Evolutionary conservation across 2,113 vertebrate species (phyloP), one percentile per base, ranked within the genome.

Genomic region (Rhinolophus sinicus): DNA sequence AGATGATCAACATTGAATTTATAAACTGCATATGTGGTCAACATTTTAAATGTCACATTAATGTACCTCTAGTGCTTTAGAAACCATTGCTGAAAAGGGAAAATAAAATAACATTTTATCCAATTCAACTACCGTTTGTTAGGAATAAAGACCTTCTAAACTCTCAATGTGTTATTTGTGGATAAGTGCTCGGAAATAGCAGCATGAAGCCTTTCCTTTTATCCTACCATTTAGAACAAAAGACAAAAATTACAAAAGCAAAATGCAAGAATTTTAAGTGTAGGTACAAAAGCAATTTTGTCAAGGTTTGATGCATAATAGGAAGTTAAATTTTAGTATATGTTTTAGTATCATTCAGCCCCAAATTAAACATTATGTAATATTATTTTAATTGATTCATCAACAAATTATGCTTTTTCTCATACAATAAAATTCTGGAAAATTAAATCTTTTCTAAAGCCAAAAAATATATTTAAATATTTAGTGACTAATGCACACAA

Each of bases 141-240:
- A 92, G n/a, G 28, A 84, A 96, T 90, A 84, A 95, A 92, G 56
- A 70, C 64, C 72, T 94, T 90, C 47, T 47, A 90, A 96, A 88
- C 2, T 76, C 16, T 97, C 80, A 76, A 9, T 67, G 54, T 94
- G 54, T 90, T 97, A 90, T 94, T 96, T 97, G 91, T 90, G 88
- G 38, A 40, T 90, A 94, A 92, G 47, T 88, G 72, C 44, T 72
- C 94, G 10, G 58, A 94, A 93, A 95, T 33, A 88, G 65, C 84
- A 95, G 60, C 81, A 81, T 94, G 76, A 97, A 94, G 84, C 5
- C 75, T 94, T 90, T 72, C 94, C 88, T 94, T 83, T 88, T 88
- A 96, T 47, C 78, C 50, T 80, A 82, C 40, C 62, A 88, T 91
- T 94, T 94, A 97, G 65, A 92, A 95, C 67, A 95, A 95, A 97